Evolutionary conservation across 2,888 invertebrate species (phyloP).

Genomic region (Mimumesa dahlbomi): DNA sequence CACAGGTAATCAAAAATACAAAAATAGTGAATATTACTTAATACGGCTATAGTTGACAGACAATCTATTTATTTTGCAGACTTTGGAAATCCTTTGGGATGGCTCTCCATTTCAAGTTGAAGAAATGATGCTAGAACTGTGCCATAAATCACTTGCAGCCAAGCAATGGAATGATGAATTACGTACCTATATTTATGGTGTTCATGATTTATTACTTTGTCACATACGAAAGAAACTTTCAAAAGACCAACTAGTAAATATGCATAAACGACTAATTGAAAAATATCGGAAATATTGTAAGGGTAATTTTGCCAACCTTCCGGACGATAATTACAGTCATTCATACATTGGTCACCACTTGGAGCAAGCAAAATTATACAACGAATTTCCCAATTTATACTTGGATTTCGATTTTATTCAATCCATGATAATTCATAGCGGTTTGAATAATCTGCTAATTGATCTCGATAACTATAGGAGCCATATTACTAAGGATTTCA

Average conservation of each 20-base stretch:
- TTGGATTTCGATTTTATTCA: slow-evolving; percentile 87
- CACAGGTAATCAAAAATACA: slow-evolving; percentile 78
- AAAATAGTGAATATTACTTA: too few relatives aligned
- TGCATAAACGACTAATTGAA: slow-evolving; percentile 84
- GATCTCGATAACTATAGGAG: slow-evolving; percentile 85
- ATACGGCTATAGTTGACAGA: too few relatives aligned
- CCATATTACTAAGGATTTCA: slow-evolving; percentile 82
- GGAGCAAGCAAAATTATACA: slow-evolving; percentile 82
- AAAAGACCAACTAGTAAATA: slow-evolving; percentile 79
- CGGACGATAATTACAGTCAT: slow-evolving; percentile 87
- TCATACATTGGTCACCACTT: slow-evolving; percentile 88
- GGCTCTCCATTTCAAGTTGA: slow-evolving; percentile 81
- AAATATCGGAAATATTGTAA: slow-evolving; percentile 82
- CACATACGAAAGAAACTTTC: slow-evolving; percentile 82
- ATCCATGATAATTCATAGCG: slow-evolving; percentile 85
- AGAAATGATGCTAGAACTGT: slow-evolving; percentile 84
- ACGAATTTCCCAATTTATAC: slow-evolving; percentile 84
- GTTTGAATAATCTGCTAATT: slow-evolving; percentile 86
- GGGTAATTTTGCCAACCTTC: slow-evolving; percentile 82
- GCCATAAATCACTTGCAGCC: slow-evolving; percentile 86
- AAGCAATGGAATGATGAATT: slow-evolving; percentile 84
- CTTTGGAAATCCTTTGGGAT: slow-evolving; percentile 82
- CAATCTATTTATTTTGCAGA: slow-evolving; percentile 69
- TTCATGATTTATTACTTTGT: slow-evolving; percentile 86
- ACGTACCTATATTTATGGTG: slow-evolving; percentile 85